Evolutionary conservation across 2,888 invertebrate species (phyloP), one percentile per base, ranked within the genome.

Genomic region (Peribatodes rhomboidaria): DNA sequence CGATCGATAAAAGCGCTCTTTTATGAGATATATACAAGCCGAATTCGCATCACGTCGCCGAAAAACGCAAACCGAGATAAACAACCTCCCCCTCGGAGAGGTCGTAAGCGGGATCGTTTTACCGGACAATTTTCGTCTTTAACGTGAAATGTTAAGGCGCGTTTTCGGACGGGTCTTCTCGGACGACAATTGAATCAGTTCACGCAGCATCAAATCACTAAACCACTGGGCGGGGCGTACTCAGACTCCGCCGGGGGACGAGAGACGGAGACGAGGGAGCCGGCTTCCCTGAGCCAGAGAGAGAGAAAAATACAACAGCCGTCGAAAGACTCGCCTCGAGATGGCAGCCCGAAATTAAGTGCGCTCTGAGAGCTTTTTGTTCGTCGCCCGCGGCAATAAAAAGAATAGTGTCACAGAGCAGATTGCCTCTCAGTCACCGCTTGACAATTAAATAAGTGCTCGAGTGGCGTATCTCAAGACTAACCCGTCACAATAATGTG

Each of bases 161-260:
- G 84, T 89, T 91, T 90, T 90, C 76, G 88, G 84, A 80, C 80
- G 84, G 77, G 75, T 77, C 78, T 82, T 74, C 77, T 81, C 82
- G 78, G 80, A 86, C 84, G 89, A 92, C 92, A 92, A 93, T 93
- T 93, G 93, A 93, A 93, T 93, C 93, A 93, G 92, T 93, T 93
- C 90, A 93, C 92, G 92, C 93, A 92, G 93, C 93, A 93, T 93
- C 93, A 93, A 93, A 93, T 93, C 93, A 92, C 93, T 93, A 92
- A 93, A 93, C 93, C 93, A 88, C 92, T 90, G 93, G 93, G 93
- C 93, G 93, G 93, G 87, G 93, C 92, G 82, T 86, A 86, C 85
- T 82, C 88, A 87, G 92, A 90, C 92, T 91, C 93, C 92, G 81
- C 89, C 87, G 90, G 86, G 87, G 87, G 87, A 84, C 83, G 89